Conservation (phyloP, 2,113 vertebrate genomes). For the Leucoraja erinaceus region DNA sequence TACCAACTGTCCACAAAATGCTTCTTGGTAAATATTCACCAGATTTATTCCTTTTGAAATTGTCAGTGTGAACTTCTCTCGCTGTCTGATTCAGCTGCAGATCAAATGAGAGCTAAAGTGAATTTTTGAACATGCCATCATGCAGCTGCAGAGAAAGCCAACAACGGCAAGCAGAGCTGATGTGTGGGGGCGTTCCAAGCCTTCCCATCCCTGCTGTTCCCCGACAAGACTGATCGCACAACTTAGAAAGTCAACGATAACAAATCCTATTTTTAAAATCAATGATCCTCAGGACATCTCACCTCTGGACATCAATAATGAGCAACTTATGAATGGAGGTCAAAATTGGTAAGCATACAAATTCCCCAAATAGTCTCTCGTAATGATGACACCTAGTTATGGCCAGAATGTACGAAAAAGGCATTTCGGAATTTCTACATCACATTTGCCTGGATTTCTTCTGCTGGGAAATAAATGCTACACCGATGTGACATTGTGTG, state of each 20-base stretch:
- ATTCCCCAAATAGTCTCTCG: background rate
- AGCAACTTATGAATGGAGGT: constrained; percentile 1
- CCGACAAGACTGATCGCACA: background rate
- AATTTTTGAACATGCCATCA: constrained; percentile 48
- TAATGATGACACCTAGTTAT: background rate
- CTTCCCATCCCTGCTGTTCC: background rate
- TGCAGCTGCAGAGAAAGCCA: constrained; percentile 45
- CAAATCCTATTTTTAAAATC: background rate
- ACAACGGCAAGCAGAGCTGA: constrained; percentile 44
- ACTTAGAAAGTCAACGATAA: background rate
- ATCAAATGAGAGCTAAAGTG: constrained; percentile 49
- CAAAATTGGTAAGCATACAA: background rate
- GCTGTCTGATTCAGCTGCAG: constrained; percentile 44
- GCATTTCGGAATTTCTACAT: background rate
- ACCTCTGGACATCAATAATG: background rate
- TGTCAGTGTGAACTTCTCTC: background rate
- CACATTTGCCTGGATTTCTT: background rate
- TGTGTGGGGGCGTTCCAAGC: constrained; percentile 44
- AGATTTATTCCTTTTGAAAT: constrained; percentile 33
- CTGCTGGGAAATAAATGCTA: background rate
- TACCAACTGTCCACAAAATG: background rate
- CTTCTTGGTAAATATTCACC: constrained; percentile 4
- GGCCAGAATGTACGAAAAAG: background rate
- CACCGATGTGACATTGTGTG: background rate
- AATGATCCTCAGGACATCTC: background rate